These are phyloP conservation scores for Glossophaga mutica DNA, from an alignment of 2,797 vertebrate genomes.

Conservation along the genomic window DNA sequence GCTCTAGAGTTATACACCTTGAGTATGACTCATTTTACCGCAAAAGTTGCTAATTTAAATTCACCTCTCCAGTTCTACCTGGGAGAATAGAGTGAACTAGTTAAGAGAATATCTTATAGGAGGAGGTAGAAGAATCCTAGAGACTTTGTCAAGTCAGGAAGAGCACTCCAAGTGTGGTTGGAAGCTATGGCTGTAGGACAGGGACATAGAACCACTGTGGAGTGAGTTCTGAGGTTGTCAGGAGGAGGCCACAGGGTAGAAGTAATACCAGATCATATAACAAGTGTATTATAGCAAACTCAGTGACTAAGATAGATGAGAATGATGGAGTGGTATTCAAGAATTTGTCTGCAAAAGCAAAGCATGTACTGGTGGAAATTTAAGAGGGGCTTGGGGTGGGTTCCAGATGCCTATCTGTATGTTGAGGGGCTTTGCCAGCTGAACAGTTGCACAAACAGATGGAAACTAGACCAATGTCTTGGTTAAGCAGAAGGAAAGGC, in stretches of 20 bases:
- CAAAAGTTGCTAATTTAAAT: background rate
- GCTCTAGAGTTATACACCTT: background rate
- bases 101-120: background rate
- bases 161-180: background rate
- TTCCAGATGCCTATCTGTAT: slow-evolving; percentile 9
- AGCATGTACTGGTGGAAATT: background rate
- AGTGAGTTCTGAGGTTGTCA: background rate
- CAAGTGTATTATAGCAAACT: background rate
- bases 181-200: background rate
- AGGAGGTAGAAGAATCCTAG: background rate
- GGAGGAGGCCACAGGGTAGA: background rate
- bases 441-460: slow-evolving; percentile 21
- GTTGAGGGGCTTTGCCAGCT: background rate
- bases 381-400: background rate
- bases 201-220: background rate
- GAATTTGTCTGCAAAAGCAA: slow-evolving; percentile 20
- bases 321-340: background rate
- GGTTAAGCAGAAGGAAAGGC: background rate
- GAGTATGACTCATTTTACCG: background rate
- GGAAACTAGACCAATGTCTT: background rate
- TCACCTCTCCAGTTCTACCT: background rate
- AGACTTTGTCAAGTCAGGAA: background rate
- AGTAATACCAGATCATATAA: background rate
- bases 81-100: background rate
- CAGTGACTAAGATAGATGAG: background rate